Evolutionary conservation across 1,140 invertebrate genomes (phyloP), one percentile per base, ranked within the genome.

Genomic region (Temnothorax longispinosus): DNA sequence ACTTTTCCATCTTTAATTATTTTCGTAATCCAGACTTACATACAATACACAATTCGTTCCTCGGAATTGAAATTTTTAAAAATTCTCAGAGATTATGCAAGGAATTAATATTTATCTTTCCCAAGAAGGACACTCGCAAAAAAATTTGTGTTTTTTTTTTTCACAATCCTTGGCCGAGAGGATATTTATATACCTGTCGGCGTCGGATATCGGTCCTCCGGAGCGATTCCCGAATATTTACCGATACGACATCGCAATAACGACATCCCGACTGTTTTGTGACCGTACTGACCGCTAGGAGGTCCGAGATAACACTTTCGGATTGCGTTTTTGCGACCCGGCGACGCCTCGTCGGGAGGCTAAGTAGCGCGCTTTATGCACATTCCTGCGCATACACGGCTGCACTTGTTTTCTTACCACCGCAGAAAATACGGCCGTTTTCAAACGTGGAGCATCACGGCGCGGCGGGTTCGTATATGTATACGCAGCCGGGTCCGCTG

Each of bases 321-420:
- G 60, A 47, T 77, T 44, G 38, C 54, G 10, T 21, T 76, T 27
- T 47, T 41, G 38, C 21, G 41, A 69, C n/a, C 21, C 13, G 15
- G 15, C 41, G 18, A 52, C 44, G 44, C n/a, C 41, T 67, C 35
- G 35, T 38, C 44, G 44, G 32, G 44, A 52, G 32, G 27, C 13
- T 50, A 32, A 84, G 27, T 84, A 60, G 27, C 78, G 21, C 64
- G 50, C n/a, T 82, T 82, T 72, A 80, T 80, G 32, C 62, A 67
- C 62, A 67, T 80, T 80, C 77, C 77, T 80, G 47, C 32, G 47
- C 56, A 5, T 67, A 47, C 67, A n/a, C 27, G 67, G 21, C 77
- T 38, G 52, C 80, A 62, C 80, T 84, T 82, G 52, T 47, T 72
- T 82, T 80, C 77, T 82, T 84, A 74, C n/a, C 44, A 1, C 62